Percentiles rank a stretch among this genome's conserved stretches.
Conservation (phyloP, 2,888 invertebrate species). For the Chloroclysta siterata region DNA sequence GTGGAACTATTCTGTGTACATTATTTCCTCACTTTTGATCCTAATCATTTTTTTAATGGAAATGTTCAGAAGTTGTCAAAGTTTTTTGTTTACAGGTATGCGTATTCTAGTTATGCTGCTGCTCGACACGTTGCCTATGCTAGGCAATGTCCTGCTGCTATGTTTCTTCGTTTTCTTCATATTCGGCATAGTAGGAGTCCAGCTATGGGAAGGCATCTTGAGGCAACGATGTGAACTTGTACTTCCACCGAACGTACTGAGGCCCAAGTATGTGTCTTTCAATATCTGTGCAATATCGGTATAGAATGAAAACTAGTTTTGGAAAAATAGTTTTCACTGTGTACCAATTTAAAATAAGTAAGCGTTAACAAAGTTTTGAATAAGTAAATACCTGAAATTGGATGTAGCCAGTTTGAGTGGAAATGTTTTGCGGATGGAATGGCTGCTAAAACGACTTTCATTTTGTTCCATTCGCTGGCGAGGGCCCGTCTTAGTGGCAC, state of each 20-base stretch:
- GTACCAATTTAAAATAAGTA: constrained; percentile 38
- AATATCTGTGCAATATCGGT: constrained; percentile 25
- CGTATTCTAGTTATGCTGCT: constrained; percentile 98
- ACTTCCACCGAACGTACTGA: constrained; percentile 87
- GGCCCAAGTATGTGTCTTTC: constrained; percentile 89
- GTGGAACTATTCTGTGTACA: constrained; percentile 6
- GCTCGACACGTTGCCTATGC: constrained; percentile 99
- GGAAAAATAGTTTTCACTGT: constrained; percentile 39
- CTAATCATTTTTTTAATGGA: neutral
- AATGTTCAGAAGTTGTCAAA: constrained; percentile 1
- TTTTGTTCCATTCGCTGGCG: constrained; percentile 72
- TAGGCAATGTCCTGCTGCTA: constrained; percentile 98
- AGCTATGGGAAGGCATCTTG: constrained; percentile 99
- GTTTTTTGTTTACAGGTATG: constrained; percentile 91
- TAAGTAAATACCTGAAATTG: constrained; percentile 45
- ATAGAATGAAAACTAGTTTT: constrained; percentile 13
- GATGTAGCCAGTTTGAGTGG: constrained; percentile 48
- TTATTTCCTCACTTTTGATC: neutral
- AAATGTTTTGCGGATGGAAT: constrained; percentile 58
- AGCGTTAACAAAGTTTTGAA: constrained; percentile 50
- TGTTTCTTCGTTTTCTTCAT: constrained; percentile 99
- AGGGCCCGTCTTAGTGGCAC: constrained; percentile 78
- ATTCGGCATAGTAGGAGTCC: constrained; percentile 99
- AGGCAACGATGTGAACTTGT: constrained; percentile 96
- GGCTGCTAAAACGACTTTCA: constrained; percentile 64